Base-by-base conservation (phyloP, 64 coral and sea anemone genomes). In the Montipora efflorescens region DNA sequence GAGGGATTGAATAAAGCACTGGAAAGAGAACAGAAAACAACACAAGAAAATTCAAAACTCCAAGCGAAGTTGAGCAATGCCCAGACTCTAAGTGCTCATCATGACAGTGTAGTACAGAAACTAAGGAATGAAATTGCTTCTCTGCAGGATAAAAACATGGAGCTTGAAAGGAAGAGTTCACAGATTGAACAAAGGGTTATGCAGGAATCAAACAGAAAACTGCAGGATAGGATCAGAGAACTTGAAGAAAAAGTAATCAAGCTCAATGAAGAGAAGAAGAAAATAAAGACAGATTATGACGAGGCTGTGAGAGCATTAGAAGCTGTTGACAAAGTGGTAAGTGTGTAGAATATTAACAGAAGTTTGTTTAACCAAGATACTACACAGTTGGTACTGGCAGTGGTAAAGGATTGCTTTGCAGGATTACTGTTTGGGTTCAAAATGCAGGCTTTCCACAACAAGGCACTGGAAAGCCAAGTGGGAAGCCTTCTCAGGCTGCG, bases 291-390 rank as follows among this genome's bases (percentile, higher is more conserved):
- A 8, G 98, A 96, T 70, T 99, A 99, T 88, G 86, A 99, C 4
- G 98, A 99, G 82, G 98, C 98, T 81, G 90, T 99, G 5, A 99
- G 90, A 73, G 98, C 98, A 67, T 73, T 99, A 19, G 98, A 99
- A 78, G 98, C 98, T 90, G 98, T 96, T 8, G 98, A 99, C 48
- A 94, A 96, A 89, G 95, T 96, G 77, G 97, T 99, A 84, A 90
- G 94, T 91, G 5, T 43, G 11, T 78, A 22, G 7, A 28, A 50
- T 59, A 15, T 71, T 84, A 69, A 91, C 52, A 57, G 36, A 36
- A 36, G 36, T 36, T 36, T 36, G 36, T 36, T 36, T 36, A 36
- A 36, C 36, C 36, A 36, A 36, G 36, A 36, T 36, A 36, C 36
- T 36, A 36, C 36, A 36, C 36, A 36, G 36, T 36, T 36, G 36